Evolutionary conservation across 1,140 invertebrate species (phyloP).

Genomic region (Solen grandis): DNA sequence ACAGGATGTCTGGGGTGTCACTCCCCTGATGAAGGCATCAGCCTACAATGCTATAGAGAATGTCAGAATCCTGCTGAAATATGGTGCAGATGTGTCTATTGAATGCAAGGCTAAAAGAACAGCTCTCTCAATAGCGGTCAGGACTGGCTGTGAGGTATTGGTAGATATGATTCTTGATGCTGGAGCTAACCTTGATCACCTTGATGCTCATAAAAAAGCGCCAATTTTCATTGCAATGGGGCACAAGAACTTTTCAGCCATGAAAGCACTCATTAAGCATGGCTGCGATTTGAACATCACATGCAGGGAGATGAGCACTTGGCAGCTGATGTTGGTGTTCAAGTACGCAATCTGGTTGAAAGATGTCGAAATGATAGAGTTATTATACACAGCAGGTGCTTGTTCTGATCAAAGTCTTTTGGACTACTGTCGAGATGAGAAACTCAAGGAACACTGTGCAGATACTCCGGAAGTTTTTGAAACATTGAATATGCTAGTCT

Average conservation of each 20-base stretch:
- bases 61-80: conserved; percentile 33
- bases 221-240: conserved; percentile 31
- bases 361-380: conserved; percentile 27
- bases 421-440: conserved; percentile 11
- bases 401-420: conserved; percentile 17
- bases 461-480: conserved; percentile 26
- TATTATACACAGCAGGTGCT: conserved; percentile 42
- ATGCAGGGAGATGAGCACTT: conserved; percentile 30
- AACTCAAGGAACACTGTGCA: conserved; percentile 32
- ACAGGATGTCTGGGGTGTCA: conserved; percentile 38
- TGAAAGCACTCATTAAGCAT: conserved; percentile 25
- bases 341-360: conserved; percentile 26
- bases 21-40: conserved; percentile 63
- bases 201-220: conserved; percentile 32
- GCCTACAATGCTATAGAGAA: conserved; percentile 45
- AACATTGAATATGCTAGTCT: conserved; percentile 17
- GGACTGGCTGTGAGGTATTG: conserved; percentile 36
- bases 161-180: conserved; percentile 30
- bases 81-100: conserved; percentile 35
- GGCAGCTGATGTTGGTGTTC: conserved; percentile 31
- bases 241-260: conserved; percentile 37
- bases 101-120: conserved; percentile 47
- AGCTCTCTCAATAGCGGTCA: conserved; percentile 26
- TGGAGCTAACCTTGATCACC: conserved; percentile 23
- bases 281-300: conserved; percentile 28